Percentiles rank a stretch among this genome's conserved stretches.
Conservation (phyloP, 2,888 invertebrate species). For the Eupithecia inturbata region DNA sequence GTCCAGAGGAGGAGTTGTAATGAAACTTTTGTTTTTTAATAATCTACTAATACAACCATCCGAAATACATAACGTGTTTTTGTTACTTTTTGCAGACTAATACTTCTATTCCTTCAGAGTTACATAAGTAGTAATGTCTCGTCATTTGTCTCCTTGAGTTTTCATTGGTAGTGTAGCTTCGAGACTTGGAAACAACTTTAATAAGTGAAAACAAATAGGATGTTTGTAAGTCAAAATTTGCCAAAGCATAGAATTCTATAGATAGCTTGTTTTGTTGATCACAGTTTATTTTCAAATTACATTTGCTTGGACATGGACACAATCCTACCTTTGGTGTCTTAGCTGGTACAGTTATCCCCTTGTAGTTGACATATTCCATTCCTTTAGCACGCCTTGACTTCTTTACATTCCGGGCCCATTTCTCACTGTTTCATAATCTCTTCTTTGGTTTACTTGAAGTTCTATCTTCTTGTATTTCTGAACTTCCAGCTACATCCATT, state of each 20-base stretch:
- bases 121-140: conserved; percentile 25
- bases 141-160: conserved; percentile 22
- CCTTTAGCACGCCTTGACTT: neutral
- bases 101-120: conserved; percentile 27
- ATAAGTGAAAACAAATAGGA: conserved; percentile 13
- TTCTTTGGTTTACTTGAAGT: too few species aligned
- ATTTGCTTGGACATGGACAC: conserved; percentile 29
- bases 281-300: conserved; percentile 28
- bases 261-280: conserved; percentile 29
- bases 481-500: too few species aligned
- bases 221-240: conserved; percentile 19
- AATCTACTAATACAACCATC: conserved; percentile 28
- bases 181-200: conserved; percentile 17
- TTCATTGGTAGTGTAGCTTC: conserved; percentile 17
- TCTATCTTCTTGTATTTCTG: too few species aligned
- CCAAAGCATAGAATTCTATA: conserved; percentile 14
- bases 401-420: too few species aligned
- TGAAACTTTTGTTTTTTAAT: conserved; percentile 24
- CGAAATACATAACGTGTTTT: conserved; percentile 24
- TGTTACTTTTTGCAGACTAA: conserved; percentile 19
- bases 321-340: conserved; percentile 29
- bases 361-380: conserved; percentile 14
- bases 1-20: conserved; percentile 26
- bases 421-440: too few species aligned
- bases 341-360: conserved; percentile 21